phyloP scores from a whole-genome alignment of 2,113 vertebrate genomes.

The Istiophorus platypterus region DNA sequence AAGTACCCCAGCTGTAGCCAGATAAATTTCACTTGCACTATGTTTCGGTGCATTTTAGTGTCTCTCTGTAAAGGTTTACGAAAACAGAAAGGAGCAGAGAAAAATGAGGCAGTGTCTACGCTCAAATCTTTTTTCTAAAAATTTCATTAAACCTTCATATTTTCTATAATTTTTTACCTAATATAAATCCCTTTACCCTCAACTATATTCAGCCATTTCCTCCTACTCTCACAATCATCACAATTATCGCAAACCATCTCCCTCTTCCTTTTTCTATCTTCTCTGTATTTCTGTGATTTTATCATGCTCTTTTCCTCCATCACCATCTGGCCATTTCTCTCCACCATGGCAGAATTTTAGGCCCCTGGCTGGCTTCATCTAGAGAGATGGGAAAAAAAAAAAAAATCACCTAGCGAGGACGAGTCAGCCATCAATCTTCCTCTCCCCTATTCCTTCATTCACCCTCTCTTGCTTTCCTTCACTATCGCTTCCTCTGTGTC shows the following conservation, averaged over 20 bases:
- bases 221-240: constrained; percentile 2
- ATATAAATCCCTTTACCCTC: background rate
- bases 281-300: constrained; percentile 61
- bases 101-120: background rate
- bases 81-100: background rate
- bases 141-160: background rate
- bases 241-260: constrained; percentile 33
- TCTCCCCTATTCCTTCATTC: constrained; percentile 46
- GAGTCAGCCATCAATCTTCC: constrained; percentile 80
- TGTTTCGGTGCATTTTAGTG: background rate
- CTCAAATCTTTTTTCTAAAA: background rate
- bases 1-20: constrained; percentile 11
- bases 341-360: constrained; percentile 6
- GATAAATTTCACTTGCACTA: background rate
- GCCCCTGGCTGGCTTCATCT: constrained; percentile 44
- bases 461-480: constrained; percentile 58
- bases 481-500: constrained; percentile 62
- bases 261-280: constrained; percentile 40
- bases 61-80: background rate
- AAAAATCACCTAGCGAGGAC: constrained; percentile 51
- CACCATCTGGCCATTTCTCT: constrained; percentile 65
- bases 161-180: background rate
- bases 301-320: constrained; percentile 42
- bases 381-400: constrained; percentile 32
- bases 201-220: constrained; percentile 3